These are phyloP conservation scores for Bibio marci DNA, from an alignment of 2,888 invertebrate genomes.

Conservation along the genomic window DNA sequence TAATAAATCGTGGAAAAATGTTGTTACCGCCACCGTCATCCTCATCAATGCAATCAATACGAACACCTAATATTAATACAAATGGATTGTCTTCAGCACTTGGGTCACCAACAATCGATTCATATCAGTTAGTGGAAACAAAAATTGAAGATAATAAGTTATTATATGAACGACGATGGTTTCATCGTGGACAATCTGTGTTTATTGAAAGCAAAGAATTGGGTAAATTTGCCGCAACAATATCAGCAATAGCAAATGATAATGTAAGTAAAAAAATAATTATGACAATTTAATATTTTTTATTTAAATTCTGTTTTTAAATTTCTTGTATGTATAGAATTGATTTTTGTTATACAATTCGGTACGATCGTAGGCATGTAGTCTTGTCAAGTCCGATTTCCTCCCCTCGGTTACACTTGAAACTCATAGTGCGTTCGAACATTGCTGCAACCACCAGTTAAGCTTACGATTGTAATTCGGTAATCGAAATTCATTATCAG, in stretches of 20 bases:
- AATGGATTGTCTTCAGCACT: slow-evolving; percentile 18
- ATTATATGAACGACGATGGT: slow-evolving; percentile 87
- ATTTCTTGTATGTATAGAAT: background rate
- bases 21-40: slow-evolving; percentile 35
- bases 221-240: slow-evolving; percentile 71
- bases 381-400: too few species aligned
- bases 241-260: slow-evolving; percentile 80
- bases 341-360: slow-evolving; percentile 1
- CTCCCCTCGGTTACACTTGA: too few species aligned
- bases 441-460: too few species aligned
- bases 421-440: too few species aligned
- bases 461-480: too few species aligned
- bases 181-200: slow-evolving; percentile 83
- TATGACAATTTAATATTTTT: too few species aligned
- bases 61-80: background rate
- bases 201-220: slow-evolving; percentile 79
- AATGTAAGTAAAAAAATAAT: slow-evolving; percentile 62
- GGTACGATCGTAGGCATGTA: too few species aligned
- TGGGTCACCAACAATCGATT: slow-evolving; percentile 24
- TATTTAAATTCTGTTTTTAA: background rate
- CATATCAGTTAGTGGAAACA: slow-evolving; percentile 48
- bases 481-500: too few species aligned
- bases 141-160: slow-evolving; percentile 90
- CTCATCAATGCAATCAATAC: slow-evolving; percentile 18
- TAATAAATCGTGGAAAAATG: slow-evolving; percentile 47